These are phyloP conservation scores for Toxonevra muliebris DNA, from an alignment of 2,888 invertebrate species.

Conservation along the genomic window DNA sequence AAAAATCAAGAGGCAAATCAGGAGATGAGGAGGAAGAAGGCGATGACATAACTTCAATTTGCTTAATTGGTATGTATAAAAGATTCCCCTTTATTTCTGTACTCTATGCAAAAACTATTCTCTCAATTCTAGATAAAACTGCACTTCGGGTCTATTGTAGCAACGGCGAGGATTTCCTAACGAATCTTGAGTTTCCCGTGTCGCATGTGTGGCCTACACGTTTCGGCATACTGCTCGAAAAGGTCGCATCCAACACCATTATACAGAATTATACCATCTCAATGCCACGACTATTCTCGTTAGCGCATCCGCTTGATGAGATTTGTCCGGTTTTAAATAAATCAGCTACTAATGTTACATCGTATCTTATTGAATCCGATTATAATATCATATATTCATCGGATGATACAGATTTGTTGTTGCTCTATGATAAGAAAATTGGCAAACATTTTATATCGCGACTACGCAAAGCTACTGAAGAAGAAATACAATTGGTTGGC, in stretches of 20 bases:
- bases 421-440: constrained; percentile 80
- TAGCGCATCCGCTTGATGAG: constrained; percentile 91
- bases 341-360: constrained; percentile 69
- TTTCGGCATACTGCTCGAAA: constrained; percentile 86
- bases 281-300: constrained; percentile 83
- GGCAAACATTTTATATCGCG: constrained; percentile 85
- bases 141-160: constrained; percentile 80
- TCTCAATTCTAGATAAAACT: constrained; percentile 69
- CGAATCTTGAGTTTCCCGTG: constrained; percentile 83
- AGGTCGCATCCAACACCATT: constrained; percentile 66
- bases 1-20: constrained; percentile 25
- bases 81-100: background rate
- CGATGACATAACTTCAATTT: constrained; percentile 54
- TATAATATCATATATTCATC: constrained; percentile 77
- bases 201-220: constrained; percentile 85
- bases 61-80: constrained; percentile 54
- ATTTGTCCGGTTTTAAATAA: constrained; percentile 84
- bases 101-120: background rate
- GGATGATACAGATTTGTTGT: constrained; percentile 80
- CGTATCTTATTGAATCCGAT: constrained; percentile 73
- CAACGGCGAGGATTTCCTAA: constrained; percentile 84
- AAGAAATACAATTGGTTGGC: constrained; percentile 75
- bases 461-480: constrained; percentile 77
- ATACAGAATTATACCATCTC: constrained; percentile 64
- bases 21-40: constrained; percentile 40